Base-by-base conservation (phyloP, 2,797 vertebrate genomes). In the Echeneis naucrates region DNA sequence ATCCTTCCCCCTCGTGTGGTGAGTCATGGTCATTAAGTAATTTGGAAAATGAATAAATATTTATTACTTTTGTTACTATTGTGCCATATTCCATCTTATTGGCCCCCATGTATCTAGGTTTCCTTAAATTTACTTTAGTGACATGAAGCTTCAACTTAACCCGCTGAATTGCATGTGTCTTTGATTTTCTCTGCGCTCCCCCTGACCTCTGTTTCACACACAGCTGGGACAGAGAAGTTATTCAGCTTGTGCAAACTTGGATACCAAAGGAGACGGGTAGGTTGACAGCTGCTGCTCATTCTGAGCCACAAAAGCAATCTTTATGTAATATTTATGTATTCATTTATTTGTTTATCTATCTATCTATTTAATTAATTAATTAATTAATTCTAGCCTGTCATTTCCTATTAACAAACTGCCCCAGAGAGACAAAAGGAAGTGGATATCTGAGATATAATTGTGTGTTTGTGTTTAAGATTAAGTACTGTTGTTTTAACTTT, bases 181-280 rank as follows among this genome's bases (percentile, higher is more conserved):
- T 88, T 88, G 66, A 88, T 88, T 85, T 89, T 58, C 61, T 54
- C 84, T 47, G 5, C n/a, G 40, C 48, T 76, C 67, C 55, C 72
- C 42, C 59, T 89, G 83, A 80, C 91, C 80, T 83, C 58, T 82
- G 58, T 71, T 89, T 88, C 21, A 88, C 92, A 89, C 92, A 69
- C 91, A 99, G 98, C 87, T 99, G 98, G 98, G 96, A 98, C 93
- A 95, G 93, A 86, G 98, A 99, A 85, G 93, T 94, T 79, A 98
- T 98, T 91, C 95, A 95, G 74, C 91, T 97, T 57, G 88, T 95
- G 53, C 97, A 97, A 89, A 95, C 87, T 62, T 92, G 96, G 95
- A 88, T 94, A 72, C 95, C 96, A n/a, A 93, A 81, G 90, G 96
- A 97, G 94, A 97, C 97, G 92, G 97, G 98, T 99, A 86, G 80